Evolutionary conservation across 30 jellyfish, hydroid and myxozoan species (phyloP).

Genomic region (Nemopilema nomurai): DNA sequence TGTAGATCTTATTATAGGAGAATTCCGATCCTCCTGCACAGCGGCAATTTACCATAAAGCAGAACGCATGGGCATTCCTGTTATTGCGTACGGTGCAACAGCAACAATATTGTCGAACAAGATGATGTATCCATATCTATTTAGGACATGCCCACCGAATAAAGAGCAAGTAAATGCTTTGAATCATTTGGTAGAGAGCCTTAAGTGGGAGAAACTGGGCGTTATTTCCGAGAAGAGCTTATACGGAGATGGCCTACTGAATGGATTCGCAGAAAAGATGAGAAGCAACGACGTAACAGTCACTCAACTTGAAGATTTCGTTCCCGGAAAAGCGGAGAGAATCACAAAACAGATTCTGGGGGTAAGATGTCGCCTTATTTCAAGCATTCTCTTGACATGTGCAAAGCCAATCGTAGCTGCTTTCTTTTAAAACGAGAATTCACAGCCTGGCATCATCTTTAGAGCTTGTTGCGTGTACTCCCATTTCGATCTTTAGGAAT

Average conservation of each 20-base stretch:
- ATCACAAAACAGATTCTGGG: constrained; percentile 35
- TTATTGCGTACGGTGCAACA: constrained; percentile 85
- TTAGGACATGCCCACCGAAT: constrained; percentile 88
- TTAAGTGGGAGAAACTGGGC: constrained; percentile 88
- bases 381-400: not conserved
- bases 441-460: too few relatives aligned
- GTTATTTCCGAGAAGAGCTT: constrained; percentile 72
- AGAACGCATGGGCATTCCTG: constrained; percentile 64
- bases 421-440: too few relatives aligned
- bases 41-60: constrained; percentile 37
- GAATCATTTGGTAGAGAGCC: constrained; percentile 66
- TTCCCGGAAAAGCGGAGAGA: constrained; percentile 54
- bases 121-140: constrained; percentile 72
- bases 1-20: constrained; percentile 81
- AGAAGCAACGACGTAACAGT: constrained; percentile 29
- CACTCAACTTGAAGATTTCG: constrained; percentile 51
- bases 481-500: too few relatives aligned
- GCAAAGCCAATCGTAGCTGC: too few relatives aligned
- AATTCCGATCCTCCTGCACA: constrained; percentile 82
- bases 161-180: constrained; percentile 72
- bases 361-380: constrained; percentile 1
- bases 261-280: constrained; percentile 25
- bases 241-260: constrained; percentile 74
- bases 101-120: constrained; percentile 70
- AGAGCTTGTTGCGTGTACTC: too few relatives aligned